A percentile compares a stretch with the other conserved stretches of the same genome.
phyloP scores from a whole-genome alignment of 2,113 vertebrate species.

The Burhinus bistriatus region DNA sequence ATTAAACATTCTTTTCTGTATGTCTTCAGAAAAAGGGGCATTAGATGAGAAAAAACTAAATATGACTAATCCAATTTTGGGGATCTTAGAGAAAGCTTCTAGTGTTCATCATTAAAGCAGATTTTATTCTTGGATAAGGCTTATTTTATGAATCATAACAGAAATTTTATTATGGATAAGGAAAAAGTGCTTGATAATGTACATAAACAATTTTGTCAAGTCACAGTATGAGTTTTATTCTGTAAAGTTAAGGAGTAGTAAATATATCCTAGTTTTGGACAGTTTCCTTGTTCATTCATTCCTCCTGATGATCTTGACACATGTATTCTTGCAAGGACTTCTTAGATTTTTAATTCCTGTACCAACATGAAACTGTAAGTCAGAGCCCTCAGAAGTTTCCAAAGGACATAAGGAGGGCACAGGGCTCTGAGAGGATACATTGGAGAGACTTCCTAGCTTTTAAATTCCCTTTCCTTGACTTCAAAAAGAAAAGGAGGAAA shows the following conservation, averaged over 20 bases:
- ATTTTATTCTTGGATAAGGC: neutral
- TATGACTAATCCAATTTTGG: neutral
- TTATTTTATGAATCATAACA: neutral
- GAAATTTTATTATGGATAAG: neutral
- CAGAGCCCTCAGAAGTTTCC: neutral
- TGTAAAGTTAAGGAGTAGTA: neutral
- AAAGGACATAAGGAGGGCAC: neutral
- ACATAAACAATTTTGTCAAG: neutral
- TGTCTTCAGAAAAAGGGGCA: neutral
- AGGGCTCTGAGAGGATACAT: fast-evolving
- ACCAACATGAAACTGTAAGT: neutral
- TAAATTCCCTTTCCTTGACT: neutral
- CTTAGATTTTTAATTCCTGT: neutral
- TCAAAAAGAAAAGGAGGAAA: neutral
- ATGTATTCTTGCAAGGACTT: neutral
- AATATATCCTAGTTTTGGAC: neutral
- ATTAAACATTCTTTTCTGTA: neutral
- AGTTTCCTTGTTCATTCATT: neutral
- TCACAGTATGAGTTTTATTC: neutral
- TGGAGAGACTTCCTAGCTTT: neutral
- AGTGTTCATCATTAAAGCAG: neutral
- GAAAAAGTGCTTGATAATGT: neutral
- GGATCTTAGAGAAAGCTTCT: neutral
- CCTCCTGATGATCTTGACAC: neutral
- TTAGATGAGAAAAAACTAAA: neutral